Percentiles rank a stretch among this genome's conserved stretches.
phyloP scores from a whole-genome alignment of 2,797 vertebrate species.

The Intellagama lesueurii region DNA sequence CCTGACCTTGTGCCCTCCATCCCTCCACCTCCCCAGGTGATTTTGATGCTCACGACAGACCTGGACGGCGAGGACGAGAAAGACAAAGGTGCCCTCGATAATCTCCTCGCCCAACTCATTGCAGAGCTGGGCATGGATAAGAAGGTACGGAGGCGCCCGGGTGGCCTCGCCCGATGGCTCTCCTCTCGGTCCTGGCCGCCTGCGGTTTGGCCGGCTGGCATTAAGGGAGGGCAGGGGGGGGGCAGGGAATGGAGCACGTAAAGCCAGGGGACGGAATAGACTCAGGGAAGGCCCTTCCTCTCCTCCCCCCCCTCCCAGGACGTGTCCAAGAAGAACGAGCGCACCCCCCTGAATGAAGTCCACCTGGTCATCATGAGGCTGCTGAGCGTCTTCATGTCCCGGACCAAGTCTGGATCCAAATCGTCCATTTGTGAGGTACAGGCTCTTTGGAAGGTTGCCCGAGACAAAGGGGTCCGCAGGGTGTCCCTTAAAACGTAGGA shows the following conservation, averaged over 20 bases:
- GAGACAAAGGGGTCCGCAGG: no score
- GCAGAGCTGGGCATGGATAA: constrained; percentile 96
- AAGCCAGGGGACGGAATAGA: neutral
- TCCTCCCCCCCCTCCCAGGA: constrained; percentile 79
- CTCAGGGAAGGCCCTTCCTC: neutral
- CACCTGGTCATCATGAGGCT: constrained; percentile 98
- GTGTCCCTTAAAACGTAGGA: no score
- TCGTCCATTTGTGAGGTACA: constrained; percentile 93
- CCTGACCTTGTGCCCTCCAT: neutral
- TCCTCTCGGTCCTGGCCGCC: no score
- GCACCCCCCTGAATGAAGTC: constrained; percentile 93
- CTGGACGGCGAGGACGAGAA: constrained; percentile 98
- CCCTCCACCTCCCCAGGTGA: constrained; percentile 78
- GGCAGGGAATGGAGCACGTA: no score
- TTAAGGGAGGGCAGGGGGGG: neutral
- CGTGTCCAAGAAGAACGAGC: constrained; percentile 96
- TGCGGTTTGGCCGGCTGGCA: neutral
- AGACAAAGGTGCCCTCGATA: constrained; percentile 96
- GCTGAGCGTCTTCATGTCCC: constrained; percentile 98
- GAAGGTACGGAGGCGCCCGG: constrained; percentile 80
- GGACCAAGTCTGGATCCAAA: constrained; percentile 97
- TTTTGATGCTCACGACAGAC: constrained; percentile 97
- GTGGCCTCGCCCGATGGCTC: neutral
- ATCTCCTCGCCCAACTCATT: constrained; percentile 93
- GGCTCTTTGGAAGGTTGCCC: neutral